Evolutionary conservation across 1,140 invertebrate genomes (phyloP), one percentile per base, ranked within the genome.

Genomic region (Olivierus martensii): DNA sequence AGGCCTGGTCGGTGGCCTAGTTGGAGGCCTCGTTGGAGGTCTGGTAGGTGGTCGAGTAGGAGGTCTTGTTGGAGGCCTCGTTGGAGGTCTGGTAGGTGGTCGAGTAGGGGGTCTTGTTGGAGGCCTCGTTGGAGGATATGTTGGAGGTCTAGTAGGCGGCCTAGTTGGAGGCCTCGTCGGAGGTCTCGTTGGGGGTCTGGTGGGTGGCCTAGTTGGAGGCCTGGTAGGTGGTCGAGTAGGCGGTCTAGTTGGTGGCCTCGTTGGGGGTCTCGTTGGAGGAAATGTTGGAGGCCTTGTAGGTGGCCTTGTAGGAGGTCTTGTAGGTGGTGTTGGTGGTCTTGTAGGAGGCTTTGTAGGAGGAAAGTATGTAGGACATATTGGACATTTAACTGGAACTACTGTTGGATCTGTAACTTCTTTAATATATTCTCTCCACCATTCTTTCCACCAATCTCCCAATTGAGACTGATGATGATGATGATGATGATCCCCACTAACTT

Each of bases 401-500:
- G 58, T 59, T 1, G 58, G 58, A 46, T 59, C 58, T n/a, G 54
- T 56, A 17, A 55, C 58, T 19, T 59, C 58, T 37, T 50, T 45
- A 15, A 59, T 59, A 41, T 59, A 59, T 49, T 53, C 55, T 21
- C 14, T 21, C 58, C 58, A 59, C 58, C 58, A 59, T 42, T 53
- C 58, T 37, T 56, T 56, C 58, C 58, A 59, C 58, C 58, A 59
- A 41, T 59, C 58, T 3, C 52, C 52, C 7, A 10, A 0, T 15
- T 44, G 50, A 10, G 41, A 6, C 4, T 22, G 4, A 43, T 28
- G 28, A 2, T 28, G 28, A 28, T 28, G 28, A 9, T 28, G 28
- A 28, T 28, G 22, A 28, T 28, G 22, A 28, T 28, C 28, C 9
- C 28, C 28, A 28, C 28, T 6, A 6, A 28, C 28, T 28, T 28